Percentiles rank a stretch among this genome's conserved stretches.
Conservation (phyloP, 2,113 vertebrate species). For the Tetrax tetrax region DNA sequence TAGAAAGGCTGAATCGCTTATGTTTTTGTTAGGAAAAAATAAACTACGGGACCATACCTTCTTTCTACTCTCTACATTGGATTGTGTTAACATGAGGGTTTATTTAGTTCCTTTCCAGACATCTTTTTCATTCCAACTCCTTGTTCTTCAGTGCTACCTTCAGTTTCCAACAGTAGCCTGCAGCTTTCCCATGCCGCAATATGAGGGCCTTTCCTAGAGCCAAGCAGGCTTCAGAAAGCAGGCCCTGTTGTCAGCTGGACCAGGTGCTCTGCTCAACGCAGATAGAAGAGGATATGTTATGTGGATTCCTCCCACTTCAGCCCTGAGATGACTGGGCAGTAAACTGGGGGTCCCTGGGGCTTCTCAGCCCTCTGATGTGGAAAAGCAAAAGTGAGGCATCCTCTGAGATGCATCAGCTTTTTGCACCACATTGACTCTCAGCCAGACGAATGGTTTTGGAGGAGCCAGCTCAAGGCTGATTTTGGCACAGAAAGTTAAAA, state of each 20-base stretch:
- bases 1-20: neutral
- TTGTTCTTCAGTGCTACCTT: neutral
- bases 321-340: neutral
- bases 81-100: neutral
- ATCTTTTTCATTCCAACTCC: neutral
- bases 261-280: neutral
- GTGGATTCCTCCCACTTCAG: neutral
- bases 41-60: neutral
- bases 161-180: neutral
- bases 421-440: neutral
- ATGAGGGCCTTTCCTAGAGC: neutral
- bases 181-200: neutral
- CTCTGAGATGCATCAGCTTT: neutral
- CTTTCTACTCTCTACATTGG: neutral
- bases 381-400: neutral
- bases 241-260: neutral
- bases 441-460: neutral
- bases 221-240: neutral
- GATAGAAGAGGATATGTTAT: neutral
- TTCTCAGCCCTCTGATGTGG: neutral
- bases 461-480: neutral
- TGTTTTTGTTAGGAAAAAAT: neutral
- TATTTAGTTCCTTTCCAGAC: neutral
- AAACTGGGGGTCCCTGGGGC: neutral
- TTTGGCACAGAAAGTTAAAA: neutral